Percentiles rank a stretch among this genome's conserved stretches.
phyloP scores from a whole-genome alignment of 2,113 vertebrate species.

The Hystrix cristata region DNA sequence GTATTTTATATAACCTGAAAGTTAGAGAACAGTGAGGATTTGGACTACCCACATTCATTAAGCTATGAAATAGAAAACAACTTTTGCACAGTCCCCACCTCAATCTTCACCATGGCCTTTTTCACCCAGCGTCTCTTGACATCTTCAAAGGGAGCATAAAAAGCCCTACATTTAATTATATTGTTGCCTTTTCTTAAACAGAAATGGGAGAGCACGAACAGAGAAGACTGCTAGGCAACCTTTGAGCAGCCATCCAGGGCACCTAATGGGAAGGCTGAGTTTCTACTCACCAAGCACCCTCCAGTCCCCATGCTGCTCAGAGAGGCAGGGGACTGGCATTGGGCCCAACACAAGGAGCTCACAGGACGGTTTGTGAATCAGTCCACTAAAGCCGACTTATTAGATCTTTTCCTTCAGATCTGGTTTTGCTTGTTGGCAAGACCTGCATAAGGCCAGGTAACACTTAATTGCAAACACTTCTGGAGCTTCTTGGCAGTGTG shows the following conservation, averaged over 20 bases:
- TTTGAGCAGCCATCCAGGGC: background rate
- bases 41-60: background rate
- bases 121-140: background rate
- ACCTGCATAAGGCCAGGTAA: slow-evolving; percentile 48
- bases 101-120: background rate
- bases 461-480: slow-evolving; percentile 78
- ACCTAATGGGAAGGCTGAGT: background rate
- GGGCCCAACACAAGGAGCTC: background rate
- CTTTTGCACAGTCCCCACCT: background rate
- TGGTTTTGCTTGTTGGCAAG: slow-evolving; percentile 61
- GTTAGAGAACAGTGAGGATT: background rate
- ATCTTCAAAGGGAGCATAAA: background rate
- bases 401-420: slow-evolving; percentile 39
- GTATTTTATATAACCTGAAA: background rate
- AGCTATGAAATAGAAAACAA: background rate
- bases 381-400: background rate
- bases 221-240: no score
- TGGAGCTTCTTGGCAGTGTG: slow-evolving; percentile 65
- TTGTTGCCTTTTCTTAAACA: background rate
- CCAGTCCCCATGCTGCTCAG: background rate
- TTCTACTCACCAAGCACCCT: background rate
- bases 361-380: background rate
- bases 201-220: background rate
- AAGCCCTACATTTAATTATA: background rate
- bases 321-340: background rate